Base-by-base conservation (phyloP, 35 echinoderm and acorn worm species). In the Lytechinus pictus region DNA sequence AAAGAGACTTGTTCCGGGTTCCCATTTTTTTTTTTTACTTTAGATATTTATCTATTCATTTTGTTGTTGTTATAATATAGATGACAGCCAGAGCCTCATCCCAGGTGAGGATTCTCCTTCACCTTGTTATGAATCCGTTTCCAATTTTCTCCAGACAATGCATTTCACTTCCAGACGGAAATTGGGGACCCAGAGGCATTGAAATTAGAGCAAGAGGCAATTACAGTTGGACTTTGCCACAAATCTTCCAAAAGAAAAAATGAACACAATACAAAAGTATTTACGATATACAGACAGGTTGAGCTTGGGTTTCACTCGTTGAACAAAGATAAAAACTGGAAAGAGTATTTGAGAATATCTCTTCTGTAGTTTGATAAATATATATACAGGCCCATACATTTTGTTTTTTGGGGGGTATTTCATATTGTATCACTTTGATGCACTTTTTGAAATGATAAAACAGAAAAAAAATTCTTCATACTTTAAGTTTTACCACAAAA, bases 131-230 rank as follows among this genome's bases (percentile, higher is more conserved):
- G 21, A 79, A 79, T n/a, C 21, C 16, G 19, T 79, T 79, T 5
- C 66, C 66, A 79, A 79, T 79, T 79, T 79, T 79, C 66, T 79
- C 66, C 66, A 79, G 66, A 79, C 66, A 79, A 79, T 79, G 66
- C n/a, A 7, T 79, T 79, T n/a, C 66, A 79, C 66, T 79, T n/a
- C 66, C 66, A n/a, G 66, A 79, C 66, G 66, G 66, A 79, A 79
- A 79, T 79, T 79, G 66, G 66, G 66, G 66, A 79, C 66, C 66
- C 66, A 79, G 4, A 79, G 66, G 66, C 66, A 79, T 24, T 79
- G 66, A 79, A 79, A 79, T 0, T 79, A 79, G 66, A 79, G 66
- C 66, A 79, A 79, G 66, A 24, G 66, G 66, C 19, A 79, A 79
- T 79, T n/a, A 79, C n/a, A n/a, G 66, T 44, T 79, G 66, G 66